Percentiles rank a stretch among this genome's conserved stretches.
Conservation (phyloP, 2,113 vertebrate genomes). For the Falco punctatus region DNA sequence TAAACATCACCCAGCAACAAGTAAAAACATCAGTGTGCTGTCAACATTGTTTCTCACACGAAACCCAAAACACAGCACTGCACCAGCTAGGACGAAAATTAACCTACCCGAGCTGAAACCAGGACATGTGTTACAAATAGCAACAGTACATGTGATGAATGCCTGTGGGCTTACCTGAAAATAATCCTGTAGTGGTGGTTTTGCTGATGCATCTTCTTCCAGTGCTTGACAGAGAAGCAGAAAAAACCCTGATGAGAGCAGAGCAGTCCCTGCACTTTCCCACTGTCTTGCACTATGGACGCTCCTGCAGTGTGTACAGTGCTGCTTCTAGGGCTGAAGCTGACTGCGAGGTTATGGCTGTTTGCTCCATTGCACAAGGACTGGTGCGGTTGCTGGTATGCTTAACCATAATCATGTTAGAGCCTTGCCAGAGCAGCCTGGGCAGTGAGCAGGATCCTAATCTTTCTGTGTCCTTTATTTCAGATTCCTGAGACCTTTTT, state of each 20-base stretch:
- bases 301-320: neutral
- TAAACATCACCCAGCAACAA: too few species aligned
- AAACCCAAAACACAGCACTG: too few species aligned
- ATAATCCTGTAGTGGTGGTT: neutral
- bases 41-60: too few species aligned
- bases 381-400: accelerated
- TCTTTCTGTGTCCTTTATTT: neutral
- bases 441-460: neutral
- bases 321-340: neutral
- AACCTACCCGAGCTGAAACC: too few species aligned
- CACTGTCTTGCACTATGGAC: neutral
- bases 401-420: accelerated
- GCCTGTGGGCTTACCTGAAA: neutral
- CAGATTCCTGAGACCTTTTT: neutral
- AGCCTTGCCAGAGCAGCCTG: neutral
- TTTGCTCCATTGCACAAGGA: neutral
- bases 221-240: neutral
- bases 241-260: neutral
- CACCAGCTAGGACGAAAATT: too few species aligned
- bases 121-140: neutral
- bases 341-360: neutral
- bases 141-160: neutral
- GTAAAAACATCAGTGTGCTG: too few species aligned
- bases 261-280: neutral
- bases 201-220: neutral